These are phyloP conservation scores for Nothoprocta perdicaria DNA, from an alignment of 2,113 vertebrate species.

Conservation along the genomic window DNA sequence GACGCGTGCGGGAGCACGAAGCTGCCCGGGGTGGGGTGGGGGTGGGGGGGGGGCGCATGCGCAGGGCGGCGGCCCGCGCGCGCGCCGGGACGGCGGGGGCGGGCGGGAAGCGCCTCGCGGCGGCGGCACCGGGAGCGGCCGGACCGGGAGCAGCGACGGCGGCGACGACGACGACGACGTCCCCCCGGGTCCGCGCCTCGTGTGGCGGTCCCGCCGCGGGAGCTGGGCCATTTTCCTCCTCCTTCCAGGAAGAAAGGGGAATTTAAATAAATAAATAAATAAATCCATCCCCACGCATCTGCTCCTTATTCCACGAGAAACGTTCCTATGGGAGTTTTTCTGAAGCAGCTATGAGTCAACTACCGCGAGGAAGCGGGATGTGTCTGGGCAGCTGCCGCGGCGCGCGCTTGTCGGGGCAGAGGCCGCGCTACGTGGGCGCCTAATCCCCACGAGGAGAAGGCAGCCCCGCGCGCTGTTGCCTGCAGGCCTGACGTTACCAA, in stretches of 20 bases:
- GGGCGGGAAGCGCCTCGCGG: not conserved
- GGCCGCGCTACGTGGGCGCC: slow-evolving; percentile 27
- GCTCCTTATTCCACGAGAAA: not conserved
- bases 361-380: slow-evolving; percentile 29
- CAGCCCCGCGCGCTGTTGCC: slow-evolving; percentile 38
- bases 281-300: fast-evolving
- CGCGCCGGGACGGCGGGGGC: not conserved
- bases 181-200: no score
- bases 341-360: slow-evolving; percentile 20
- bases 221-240: no score
- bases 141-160: no score
- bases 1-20: not conserved
- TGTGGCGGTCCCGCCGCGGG: no score
- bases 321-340: slow-evolving; percentile 18
- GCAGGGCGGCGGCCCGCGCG: not conserved
- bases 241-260: no score
- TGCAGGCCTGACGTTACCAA: slow-evolving; percentile 1
- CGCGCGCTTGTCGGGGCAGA: slow-evolving; percentile 51
- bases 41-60: fast-evolving
- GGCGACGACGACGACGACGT: no score
- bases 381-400: slow-evolving; percentile 32
- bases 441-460: slow-evolving; percentile 33
- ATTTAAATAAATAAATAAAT: no score
- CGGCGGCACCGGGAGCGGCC: no score
- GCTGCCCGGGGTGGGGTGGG: fast-evolving